Conservation (phyloP, 2,113 vertebrate species). For the Carettochelys insculpta region DNA sequence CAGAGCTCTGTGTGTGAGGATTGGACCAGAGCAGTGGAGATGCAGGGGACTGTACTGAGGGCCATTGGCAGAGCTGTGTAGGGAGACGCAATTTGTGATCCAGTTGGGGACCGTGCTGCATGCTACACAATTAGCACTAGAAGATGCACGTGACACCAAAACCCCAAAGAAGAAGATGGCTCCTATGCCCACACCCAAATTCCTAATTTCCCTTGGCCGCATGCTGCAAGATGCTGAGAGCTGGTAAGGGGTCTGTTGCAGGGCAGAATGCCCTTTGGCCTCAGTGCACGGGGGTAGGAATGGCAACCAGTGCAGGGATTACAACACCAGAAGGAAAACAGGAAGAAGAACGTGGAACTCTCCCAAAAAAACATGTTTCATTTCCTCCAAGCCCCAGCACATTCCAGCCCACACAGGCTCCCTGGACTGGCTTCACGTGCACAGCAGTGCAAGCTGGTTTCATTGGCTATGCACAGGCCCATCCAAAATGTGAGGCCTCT, state of each 20-base stretch:
- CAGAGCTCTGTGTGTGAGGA: background rate
- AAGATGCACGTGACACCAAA: background rate
- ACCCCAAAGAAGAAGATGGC: background rate
- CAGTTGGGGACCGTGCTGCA: background rate
- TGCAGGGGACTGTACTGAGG: background rate
- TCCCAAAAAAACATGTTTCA: background rate
- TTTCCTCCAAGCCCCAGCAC: background rate
- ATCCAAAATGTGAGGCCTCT: background rate
- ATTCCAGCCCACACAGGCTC: background rate
- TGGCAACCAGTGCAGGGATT: background rate
- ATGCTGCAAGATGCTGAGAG: background rate
- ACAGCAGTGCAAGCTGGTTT: background rate
- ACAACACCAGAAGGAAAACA: background rate
- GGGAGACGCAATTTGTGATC: background rate
- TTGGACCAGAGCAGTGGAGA: background rate
- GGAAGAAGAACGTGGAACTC: background rate
- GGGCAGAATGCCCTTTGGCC: background rate
- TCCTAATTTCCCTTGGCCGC: background rate
- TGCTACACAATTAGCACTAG: background rate
- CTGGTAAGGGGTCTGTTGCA: background rate
- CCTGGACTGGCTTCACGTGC: accelerated
- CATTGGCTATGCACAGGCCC: background rate
- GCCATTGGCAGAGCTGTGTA: background rate
- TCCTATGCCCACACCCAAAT: background rate
- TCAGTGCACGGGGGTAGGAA: accelerated